Conservation (phyloP, 2,888 invertebrate species). For the Drosophila prostipennis region DNA sequence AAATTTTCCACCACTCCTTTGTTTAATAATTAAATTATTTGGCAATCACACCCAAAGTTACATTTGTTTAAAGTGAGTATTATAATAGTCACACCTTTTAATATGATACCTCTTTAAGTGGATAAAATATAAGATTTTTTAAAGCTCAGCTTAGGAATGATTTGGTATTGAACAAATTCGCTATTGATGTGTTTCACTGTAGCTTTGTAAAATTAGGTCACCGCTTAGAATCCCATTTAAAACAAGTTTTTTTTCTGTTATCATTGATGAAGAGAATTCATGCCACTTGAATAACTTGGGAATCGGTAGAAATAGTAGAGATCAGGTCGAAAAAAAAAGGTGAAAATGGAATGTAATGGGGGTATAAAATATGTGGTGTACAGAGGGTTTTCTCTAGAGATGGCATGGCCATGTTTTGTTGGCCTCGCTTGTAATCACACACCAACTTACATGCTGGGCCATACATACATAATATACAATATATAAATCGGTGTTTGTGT, state of each 20-base stretch:
- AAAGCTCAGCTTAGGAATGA: too few relatives aligned
- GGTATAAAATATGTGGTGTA: not conserved
- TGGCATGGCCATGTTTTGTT: constrained; percentile 38
- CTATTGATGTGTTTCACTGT: not conserved
- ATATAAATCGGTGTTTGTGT: constrained; percentile 10
- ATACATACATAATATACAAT: constrained; percentile 4
- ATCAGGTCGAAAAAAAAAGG: not conserved
- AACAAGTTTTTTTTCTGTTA: constrained; percentile 6
- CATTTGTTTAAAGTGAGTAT: not conserved
- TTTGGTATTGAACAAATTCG: too few relatives aligned
- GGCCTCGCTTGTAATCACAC: constrained; percentile 27
- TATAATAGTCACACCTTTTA: too few relatives aligned
- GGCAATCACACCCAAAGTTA: not conserved
- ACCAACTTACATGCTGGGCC: constrained; percentile 22
- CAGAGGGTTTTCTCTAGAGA: constrained; percentile 12
- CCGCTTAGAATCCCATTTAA: constrained; percentile 18
- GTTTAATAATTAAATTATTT: not conserved
- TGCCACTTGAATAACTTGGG: not conserved
- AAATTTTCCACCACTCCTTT: not conserved
- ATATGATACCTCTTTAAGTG: too few relatives aligned
- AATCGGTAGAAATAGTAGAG: not conserved
- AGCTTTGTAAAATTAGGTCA: constrained; percentile 8
- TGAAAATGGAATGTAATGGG: constrained; percentile 2
- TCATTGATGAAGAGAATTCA: not conserved
- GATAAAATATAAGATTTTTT: too few relatives aligned